These are phyloP conservation scores for Mustela nigripes DNA, from an alignment of 2,113 vertebrate genomes.

Conservation along the genomic window DNA sequence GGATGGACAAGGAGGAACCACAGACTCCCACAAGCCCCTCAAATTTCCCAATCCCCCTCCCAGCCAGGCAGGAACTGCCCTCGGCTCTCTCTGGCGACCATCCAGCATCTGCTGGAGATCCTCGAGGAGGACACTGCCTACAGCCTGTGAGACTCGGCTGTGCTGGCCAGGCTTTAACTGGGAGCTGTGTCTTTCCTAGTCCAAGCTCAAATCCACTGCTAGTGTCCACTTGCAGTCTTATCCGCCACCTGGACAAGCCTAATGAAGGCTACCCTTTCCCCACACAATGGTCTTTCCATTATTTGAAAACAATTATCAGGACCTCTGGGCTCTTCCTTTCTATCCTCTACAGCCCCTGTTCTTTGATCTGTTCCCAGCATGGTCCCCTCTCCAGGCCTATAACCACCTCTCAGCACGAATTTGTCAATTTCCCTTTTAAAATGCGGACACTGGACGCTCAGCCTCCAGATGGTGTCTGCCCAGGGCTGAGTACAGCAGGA, in stretches of 20 bases:
- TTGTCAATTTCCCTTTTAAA: slow-evolving; percentile 67
- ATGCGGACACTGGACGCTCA: slow-evolving; percentile 47
- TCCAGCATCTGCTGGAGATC: not conserved
- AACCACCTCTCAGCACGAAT: not conserved
- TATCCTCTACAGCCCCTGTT: not conserved
- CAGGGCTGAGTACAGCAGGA: slow-evolving; percentile 63
- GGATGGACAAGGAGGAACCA: not conserved
- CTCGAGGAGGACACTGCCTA: not conserved
- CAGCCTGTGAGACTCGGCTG: not conserved
- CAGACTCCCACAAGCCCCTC: not conserved
- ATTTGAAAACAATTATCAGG: slow-evolving; percentile 33
- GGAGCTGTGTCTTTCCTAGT: not conserved
- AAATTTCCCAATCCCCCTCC: not conserved
- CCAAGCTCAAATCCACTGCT: not conserved
- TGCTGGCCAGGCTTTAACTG: not conserved
- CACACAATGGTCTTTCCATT: not conserved
- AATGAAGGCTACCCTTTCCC: not conserved
- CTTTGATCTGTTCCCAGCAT: not conserved
- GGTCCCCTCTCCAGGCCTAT: not conserved
- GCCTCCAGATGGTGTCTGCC: slow-evolving; percentile 73
- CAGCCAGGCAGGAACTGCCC: not conserved
- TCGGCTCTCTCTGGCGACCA: not conserved
- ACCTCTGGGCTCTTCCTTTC: not conserved
- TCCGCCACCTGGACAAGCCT: slow-evolving; percentile 34
- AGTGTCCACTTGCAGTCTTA: not conserved